Base-by-base conservation (phyloP, 2,888 invertebrate species). In the Incurvaria masculella region DNA sequence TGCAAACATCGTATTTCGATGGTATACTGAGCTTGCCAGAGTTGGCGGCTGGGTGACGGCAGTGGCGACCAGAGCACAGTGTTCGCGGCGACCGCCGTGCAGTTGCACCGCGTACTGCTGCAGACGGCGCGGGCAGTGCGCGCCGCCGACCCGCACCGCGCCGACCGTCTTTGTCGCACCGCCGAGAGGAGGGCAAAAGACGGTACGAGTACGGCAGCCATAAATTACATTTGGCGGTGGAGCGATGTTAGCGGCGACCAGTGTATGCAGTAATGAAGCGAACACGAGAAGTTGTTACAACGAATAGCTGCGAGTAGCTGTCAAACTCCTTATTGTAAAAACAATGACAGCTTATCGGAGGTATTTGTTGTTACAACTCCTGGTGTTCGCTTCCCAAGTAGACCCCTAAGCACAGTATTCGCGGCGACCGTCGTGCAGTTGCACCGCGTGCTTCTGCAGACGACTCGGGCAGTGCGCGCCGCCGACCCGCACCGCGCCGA, bases 111-210 rank as follows among this genome's bases (percentile, higher is more conserved):
- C 45, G 69, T 76, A 6, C 59, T 76, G 44, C 59, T 75, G 21
- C 62, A 54, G 21, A 69, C 79, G 53, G 73, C 80, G 0, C 63
- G 69, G 49, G 44, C 55, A 1, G 46, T 69, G 8, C 63, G 72
- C 21, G 63, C 62, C 39, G 42, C 47, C 1, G 79, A 82, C 53
- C 59, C 71, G 0, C 57, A 66, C 2, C 72, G 72, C 52, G 72
- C 81, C 1, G 72, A 78, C 50, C 64, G 75, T 51, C 60, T 80
- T 5, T 67, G 80, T 2, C 64, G 72, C 1, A 58, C 80, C 48
- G 82, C 83, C 1, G 75, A 79, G 56, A 70, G 80, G 48, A 64
- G 81, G 53, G 82, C 83, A 2, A 63, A 57, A 42, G 81, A 82
- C 60, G 75, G 81, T 81, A 54, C 57, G 51, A 49, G 14, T 2